A percentile compares a stretch with the other conserved stretches of the same genome.
phyloP scores from a whole-genome alignment of 1,140 invertebrate species.

The Babylonia areolata region DNA sequence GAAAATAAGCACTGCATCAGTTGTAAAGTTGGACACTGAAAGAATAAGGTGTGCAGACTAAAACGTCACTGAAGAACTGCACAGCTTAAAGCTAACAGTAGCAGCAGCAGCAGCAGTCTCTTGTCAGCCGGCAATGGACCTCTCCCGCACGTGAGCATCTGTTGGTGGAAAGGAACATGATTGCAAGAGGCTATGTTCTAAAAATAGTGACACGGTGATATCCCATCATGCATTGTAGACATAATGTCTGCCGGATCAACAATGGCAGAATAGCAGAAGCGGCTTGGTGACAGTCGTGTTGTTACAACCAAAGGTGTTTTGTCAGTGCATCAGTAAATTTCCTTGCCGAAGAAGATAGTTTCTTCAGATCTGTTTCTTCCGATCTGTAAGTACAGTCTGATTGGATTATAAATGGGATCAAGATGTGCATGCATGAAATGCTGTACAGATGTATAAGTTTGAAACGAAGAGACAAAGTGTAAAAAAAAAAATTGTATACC shows the following conservation, averaged over 20 bases:
- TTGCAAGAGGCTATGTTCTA: background rate
- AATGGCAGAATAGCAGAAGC: background rate
- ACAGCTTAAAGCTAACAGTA: no score
- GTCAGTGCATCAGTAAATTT: background rate
- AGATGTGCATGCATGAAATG: background rate
- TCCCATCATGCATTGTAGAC: background rate
- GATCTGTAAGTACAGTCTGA: background rate
- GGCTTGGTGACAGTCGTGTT: background rate
- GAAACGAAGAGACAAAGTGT: no score
- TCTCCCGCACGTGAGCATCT: background rate
- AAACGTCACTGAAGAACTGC: background rate
- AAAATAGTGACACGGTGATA: background rate
- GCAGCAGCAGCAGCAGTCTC: no score
- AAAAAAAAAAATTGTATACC: no score
- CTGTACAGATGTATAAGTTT: background rate
- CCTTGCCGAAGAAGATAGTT: background rate
- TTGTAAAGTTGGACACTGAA: background rate
- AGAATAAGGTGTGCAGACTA: background rate
- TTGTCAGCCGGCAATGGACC: background rate
- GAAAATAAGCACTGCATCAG: no score
- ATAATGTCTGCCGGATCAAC: constrained; percentile 2
- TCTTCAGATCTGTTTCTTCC: background rate
- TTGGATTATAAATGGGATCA: background rate
- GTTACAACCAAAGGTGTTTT: background rate
- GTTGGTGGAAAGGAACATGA: background rate